Base-by-base conservation (phyloP, 2,797 vertebrate genomes). In the Tolypeutes matacus region DNA sequence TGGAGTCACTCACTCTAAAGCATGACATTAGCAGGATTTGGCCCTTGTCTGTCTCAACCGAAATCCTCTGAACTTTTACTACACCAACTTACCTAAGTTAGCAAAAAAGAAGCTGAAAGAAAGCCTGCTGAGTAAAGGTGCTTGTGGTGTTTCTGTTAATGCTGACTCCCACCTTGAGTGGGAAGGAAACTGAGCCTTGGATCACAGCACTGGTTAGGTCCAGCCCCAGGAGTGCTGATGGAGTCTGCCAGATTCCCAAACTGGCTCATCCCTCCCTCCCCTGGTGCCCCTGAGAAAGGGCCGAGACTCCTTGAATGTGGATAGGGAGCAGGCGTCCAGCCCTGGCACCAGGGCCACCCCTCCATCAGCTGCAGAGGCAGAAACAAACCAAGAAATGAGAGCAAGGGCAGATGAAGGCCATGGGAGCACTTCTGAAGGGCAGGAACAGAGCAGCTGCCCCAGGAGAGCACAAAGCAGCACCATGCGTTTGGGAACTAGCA, bases 11-110 rank as follows among this genome's bases (percentile, higher is more conserved):
- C 15, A 17, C 13, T 65, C 31, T n/a, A 64, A 29, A 23, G 42
- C 75, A 51, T 1, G 14, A 31, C 21, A 87, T 77, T 88, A 84
- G 27, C 65, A 49, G 49, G 34, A 91, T 95, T 46, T 75, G 67
- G 46, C 51, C 75, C 75, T 21, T 12, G 5, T 21, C 27, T 58
- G 15, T 36, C 53, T 83, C 18, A 82, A 42, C 89, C 69, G 5
- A 27, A 83, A 65, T 42, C 62, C 3, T 67, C 65, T 49, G 7
- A 0, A 65, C 39, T 82, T 85, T 27, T 51, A 13, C 18, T 64
- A 67, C 6, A 10, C n/a, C 31, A 23, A 31, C 3, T 34, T 81
- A 17, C 49, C 42, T 29, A 8, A 17, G 25, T 27, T 5, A 23
- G 46, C 3, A 5, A 25, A 9, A 49, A n/a, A n/a, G 69, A 12